phyloP scores from a whole-genome alignment of 2,888 invertebrate genomes.

The Calliopum simillimum region DNA sequence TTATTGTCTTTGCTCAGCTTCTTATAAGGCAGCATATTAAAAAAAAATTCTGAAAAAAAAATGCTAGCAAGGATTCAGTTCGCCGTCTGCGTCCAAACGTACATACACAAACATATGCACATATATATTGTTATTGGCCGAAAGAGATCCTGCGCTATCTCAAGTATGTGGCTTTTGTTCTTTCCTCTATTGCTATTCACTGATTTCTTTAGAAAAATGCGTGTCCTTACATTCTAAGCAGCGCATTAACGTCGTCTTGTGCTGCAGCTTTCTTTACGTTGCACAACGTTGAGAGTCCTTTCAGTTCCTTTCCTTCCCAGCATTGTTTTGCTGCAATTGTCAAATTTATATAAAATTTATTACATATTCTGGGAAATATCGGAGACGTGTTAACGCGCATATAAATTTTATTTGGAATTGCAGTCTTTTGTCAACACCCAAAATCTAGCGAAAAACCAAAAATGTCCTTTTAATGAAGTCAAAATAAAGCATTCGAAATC shows the following conservation, averaged over 20 bases:
- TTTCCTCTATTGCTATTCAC: constrained; percentile 3
- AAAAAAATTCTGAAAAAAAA: not conserved
- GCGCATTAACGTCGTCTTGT: not conserved
- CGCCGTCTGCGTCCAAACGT: not conserved
- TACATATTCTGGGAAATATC: constrained; percentile 26
- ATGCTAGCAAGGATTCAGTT: constrained; percentile 1
- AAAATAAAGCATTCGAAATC: constrained; percentile 19
- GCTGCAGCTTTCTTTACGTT: constrained; percentile 6
- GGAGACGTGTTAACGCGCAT: constrained; percentile 8
- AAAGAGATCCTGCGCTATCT: constrained; percentile 11
- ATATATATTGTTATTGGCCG: constrained; percentile 1
- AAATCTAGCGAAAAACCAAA: constrained; percentile 33
- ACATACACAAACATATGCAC: too few relatives aligned
- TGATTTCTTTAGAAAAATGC: constrained; percentile 5
- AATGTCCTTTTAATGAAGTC: constrained; percentile 42
- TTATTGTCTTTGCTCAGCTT: constrained; percentile 7
- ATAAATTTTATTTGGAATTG: constrained; percentile 24
- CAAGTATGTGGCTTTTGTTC: constrained; percentile 22
- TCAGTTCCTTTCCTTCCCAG: not conserved
- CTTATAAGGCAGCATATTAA: not conserved
- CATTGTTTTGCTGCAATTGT: constrained; percentile 58
- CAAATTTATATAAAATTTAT: constrained; percentile 63
- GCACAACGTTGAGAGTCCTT: not conserved
- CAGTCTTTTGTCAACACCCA: not conserved
- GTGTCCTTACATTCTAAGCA: constrained; percentile 30